phyloP scores from a whole-genome alignment of 2,797 vertebrate species.

The Mormyrus proboscirostris region DNA sequence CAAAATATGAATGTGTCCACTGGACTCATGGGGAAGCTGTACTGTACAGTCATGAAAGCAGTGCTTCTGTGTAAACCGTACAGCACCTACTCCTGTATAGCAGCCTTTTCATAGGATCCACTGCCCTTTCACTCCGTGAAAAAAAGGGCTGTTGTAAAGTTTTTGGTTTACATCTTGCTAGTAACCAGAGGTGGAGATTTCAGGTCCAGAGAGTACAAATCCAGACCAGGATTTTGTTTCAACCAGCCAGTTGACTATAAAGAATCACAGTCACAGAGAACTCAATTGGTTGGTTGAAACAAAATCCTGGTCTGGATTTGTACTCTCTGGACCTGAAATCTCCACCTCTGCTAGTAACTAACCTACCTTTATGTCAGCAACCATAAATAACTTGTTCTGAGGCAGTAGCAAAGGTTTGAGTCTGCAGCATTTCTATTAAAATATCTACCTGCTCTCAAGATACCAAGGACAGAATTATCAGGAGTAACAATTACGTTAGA shows the following conservation, averaged over 20 bases:
- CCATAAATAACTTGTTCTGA: not conserved
- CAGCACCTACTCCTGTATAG: constrained; percentile 75
- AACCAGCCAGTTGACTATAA: no score
- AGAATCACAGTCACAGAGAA: no score
- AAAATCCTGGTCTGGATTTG: no score
- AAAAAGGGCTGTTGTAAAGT: not conserved
- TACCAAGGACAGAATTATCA: not conserved
- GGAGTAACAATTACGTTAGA: not conserved
- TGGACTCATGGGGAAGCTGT: constrained; percentile 65
- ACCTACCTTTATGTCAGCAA: not conserved
- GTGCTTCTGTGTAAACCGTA: constrained; percentile 72
- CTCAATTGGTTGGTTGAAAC: no score
- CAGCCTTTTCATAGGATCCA: constrained; percentile 69
- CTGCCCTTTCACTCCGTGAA: not conserved
- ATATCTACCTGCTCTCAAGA: not conserved
- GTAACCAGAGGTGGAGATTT: no score
- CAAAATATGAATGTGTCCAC: constrained; percentile 52
- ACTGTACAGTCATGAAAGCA: constrained; percentile 75
- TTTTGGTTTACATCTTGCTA: not conserved
- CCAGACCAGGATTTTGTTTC: no score
- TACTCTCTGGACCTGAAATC: no score
- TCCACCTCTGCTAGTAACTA: not conserved
- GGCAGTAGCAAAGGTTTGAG: not conserved
- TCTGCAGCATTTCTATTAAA: not conserved
- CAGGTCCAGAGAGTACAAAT: no score